Conservation (phyloP, 2,797 vertebrate species). For the Phataginus tetradactyla region DNA sequence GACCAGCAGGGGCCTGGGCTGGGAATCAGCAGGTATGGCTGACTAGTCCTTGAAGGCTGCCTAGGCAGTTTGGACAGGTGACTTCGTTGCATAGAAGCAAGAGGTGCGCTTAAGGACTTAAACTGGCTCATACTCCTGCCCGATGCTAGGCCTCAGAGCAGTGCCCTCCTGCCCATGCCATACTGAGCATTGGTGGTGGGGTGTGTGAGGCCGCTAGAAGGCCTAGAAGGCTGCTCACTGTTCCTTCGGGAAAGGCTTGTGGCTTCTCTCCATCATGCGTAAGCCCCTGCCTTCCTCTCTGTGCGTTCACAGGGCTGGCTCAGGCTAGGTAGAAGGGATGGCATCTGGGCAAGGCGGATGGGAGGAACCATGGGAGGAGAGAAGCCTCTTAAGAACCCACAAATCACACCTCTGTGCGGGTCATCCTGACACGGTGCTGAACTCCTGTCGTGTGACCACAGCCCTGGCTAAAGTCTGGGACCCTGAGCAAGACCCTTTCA, state of each 20-base stretch:
- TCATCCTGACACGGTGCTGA: not conserved
- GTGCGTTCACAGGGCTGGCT: not conserved
- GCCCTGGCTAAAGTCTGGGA: not conserved
- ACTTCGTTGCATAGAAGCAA: not conserved
- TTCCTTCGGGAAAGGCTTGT: not conserved
- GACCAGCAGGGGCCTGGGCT: not conserved
- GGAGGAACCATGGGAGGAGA: not conserved
- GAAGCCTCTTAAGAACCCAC: not conserved
- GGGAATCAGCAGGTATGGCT: not conserved
- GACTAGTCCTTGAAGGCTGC: not conserved
- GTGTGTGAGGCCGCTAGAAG: not conserved
- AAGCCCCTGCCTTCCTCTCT: not conserved
- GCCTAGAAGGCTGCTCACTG: not conserved
- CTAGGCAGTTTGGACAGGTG: not conserved
- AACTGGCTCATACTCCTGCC: not conserved
- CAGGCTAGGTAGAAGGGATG: not conserved
- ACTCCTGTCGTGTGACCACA: not conserved
- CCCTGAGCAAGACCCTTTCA: not conserved
- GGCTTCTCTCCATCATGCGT: not conserved
- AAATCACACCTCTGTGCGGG: not conserved
- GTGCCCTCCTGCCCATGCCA: not conserved
- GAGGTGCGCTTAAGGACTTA: not conserved
- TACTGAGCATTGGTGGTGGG: not conserved
- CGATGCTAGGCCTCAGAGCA: not conserved
- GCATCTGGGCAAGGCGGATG: not conserved